Evolutionary conservation across 2,888 invertebrate species (phyloP).

Genomic region (Euproctis similis): DNA sequence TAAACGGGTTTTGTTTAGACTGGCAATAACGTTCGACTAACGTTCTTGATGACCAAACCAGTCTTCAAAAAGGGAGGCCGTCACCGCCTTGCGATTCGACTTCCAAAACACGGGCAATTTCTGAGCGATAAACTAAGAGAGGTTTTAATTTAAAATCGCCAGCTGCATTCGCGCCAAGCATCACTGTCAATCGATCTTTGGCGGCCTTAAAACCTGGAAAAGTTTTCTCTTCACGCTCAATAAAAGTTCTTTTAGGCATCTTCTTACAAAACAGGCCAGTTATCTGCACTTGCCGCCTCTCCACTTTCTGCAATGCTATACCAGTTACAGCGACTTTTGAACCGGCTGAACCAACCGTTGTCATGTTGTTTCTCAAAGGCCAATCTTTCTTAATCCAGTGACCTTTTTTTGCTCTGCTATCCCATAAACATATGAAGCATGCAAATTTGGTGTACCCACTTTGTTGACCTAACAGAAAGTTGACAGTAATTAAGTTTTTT

Average conservation of each 20-base stretch:
- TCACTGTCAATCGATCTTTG: not conserved
- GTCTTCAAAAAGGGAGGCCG: slow-evolving; percentile 18
- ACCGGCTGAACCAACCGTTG: slow-evolving; percentile 4
- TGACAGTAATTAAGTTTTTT: slow-evolving; percentile 3
- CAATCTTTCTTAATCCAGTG: not conserved
- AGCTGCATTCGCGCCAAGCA: slow-evolving; percentile 21
- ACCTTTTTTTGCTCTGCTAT: not conserved
- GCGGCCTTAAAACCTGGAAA: not conserved
- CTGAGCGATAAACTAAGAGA: slow-evolving; percentile 30
- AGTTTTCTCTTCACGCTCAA: not conserved
- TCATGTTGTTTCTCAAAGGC: not conserved
- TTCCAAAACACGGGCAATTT: slow-evolving; percentile 36
- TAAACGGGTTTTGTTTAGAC: slow-evolving; percentile 12
- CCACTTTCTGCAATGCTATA: slow-evolving; percentile 1
- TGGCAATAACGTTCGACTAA: slow-evolving; percentile 17
- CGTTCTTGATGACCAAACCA: slow-evolving; percentile 19
- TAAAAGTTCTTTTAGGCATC: not conserved
- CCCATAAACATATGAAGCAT: not conserved
- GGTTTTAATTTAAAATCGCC: slow-evolving; percentile 39
- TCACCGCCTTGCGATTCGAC: slow-evolving; percentile 31
- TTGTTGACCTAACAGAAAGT: not conserved
- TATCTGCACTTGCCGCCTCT: not conserved
- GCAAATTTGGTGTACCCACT: not conserved
- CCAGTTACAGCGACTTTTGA: not conserved
- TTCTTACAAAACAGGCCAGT: no score